phyloP scores from a whole-genome alignment of 1,140 invertebrate species.

The Musca domestica region DNA sequence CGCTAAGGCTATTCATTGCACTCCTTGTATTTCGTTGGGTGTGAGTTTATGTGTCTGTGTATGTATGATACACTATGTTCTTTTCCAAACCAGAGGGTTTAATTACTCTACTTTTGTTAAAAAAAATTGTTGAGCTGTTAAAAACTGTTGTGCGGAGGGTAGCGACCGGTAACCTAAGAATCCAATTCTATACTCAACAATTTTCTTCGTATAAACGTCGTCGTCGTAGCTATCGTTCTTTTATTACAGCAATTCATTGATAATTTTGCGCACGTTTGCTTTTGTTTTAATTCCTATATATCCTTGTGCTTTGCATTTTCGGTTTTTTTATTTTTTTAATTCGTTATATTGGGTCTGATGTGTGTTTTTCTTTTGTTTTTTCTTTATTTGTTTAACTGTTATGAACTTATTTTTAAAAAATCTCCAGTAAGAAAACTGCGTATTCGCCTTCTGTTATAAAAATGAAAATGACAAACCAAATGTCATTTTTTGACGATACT shows the following conservation, averaged over 20 bases:
- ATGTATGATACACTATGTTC: no score
- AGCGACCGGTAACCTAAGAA: constrained; percentile 4
- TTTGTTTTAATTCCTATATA: not conserved
- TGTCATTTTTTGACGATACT: constrained; percentile 12
- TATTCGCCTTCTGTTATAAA: constrained; percentile 15
- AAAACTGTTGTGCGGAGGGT: no score
- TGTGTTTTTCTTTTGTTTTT: constrained; percentile 13
- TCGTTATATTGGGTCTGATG: not conserved
- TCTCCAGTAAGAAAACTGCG: constrained; percentile 17
- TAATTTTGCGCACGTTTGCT: not conserved
- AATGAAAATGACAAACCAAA: constrained; percentile 14
- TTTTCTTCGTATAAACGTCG: no score
- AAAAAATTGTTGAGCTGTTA: no score
- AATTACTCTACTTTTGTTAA: no score
- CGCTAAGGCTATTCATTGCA: constrained; percentile 9
- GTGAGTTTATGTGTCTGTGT: no score
- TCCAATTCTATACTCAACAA: no score
- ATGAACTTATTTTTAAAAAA: constrained; percentile 6
- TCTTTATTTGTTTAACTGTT: not conserved
- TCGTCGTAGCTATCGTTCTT: no score
- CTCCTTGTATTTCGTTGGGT: no score
- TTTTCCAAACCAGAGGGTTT: no score
- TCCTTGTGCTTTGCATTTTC: constrained; percentile 1
- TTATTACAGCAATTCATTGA: no score
- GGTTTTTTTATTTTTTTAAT: constrained; percentile 5